Base-by-base conservation (phyloP, 1,140 invertebrate genomes). In the Dinothrombium tinctorium region DNA sequence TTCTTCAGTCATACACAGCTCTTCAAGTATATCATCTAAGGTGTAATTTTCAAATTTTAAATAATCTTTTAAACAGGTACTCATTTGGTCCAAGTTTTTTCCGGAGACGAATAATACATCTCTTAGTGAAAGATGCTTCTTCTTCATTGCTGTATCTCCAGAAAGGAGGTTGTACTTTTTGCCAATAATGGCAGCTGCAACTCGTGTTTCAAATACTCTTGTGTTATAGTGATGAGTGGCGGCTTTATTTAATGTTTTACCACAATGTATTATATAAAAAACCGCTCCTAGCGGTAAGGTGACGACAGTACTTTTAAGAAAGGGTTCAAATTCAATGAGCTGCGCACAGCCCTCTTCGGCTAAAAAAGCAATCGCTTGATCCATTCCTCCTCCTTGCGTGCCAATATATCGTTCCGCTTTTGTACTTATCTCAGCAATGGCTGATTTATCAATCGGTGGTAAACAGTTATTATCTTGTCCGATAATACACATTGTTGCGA, bases 321-420 rank as follows among this genome's bases (percentile, higher is more conserved):
- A 23, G 1, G 92, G 92, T 54, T 84, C 71, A 62, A 94, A 99
- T 50, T 90, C 76, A 49, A 99, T 96, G 46, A 83, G 66, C 56
- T 84, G 81, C 1, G 83, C 83, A 50, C 68, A 72, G 45, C 76
- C 74, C 74, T 47, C 25, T 54, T 77, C 70, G 2, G 81, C 89
- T 15, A 96, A 67, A 60, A 95, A 83, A 37, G 82, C 82, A 51
- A 95, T 95, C 0, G 92, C 87, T 63, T 99, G 94, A 59, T 99
- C 94, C 94, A 99, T 99, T 47, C 90, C 92, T 28, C 92, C 94
- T 22, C 90, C 89, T 61, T 87, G 71, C 4, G 64, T 67, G 12
- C 90, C 92, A 50, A 96, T 89, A 49, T 82, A 84, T 46, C 74
- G 65, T 63, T 99, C 92, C 55, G 76, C 74, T 47, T 64, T 62